A percentile compares a stretch with the other conserved stretches of the same genome.
Conservation (phyloP, 2,113 vertebrate species). For the Trichomycterus rosablanca region DNA sequence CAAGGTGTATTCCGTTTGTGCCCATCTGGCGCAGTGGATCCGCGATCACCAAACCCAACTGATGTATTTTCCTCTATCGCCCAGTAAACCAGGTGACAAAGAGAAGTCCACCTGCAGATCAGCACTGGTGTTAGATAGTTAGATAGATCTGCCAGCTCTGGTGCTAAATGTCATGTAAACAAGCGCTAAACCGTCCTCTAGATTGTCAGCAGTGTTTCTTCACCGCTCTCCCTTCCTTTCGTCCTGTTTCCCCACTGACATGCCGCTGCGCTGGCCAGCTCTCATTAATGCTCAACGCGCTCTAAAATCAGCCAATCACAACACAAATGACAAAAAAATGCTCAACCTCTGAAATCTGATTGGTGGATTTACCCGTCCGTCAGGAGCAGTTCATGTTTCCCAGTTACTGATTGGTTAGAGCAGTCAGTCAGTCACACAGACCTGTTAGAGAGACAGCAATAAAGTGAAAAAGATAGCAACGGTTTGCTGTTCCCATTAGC, state of each 20-base stretch:
- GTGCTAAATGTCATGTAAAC: conserved; percentile 33
- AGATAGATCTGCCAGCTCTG: background rate
- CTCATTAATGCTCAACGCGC: conserved; percentile 77
- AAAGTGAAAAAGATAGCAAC: conserved; percentile 60
- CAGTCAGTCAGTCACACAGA: conserved; percentile 58
- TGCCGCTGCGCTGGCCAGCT: conserved; percentile 77
- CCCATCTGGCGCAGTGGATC: conserved; percentile 58
- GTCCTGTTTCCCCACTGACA: conserved; percentile 77
- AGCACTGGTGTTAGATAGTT: background rate
- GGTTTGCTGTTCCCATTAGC: conserved; percentile 67
- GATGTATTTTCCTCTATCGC: background rate
- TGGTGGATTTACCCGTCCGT: conserved; percentile 69
- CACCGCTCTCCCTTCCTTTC: conserved; percentile 50
- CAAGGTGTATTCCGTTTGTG: conserved; percentile 58
- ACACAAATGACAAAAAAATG: conserved; percentile 53
- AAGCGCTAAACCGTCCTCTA: conserved; percentile 63
- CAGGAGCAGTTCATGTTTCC: conserved; percentile 53
- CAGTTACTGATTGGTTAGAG: conserved; percentile 71
- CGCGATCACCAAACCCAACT: conserved; percentile 14
- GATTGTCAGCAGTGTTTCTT: conserved; percentile 70
- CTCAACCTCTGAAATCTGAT: conserved; percentile 70
- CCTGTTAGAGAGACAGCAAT: conserved; percentile 16
- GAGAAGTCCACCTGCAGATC: conserved; percentile 59
- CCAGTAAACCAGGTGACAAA: conserved; percentile 16
- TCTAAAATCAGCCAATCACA: conserved; percentile 74